Base-by-base conservation (phyloP, 2,888 invertebrate species). In the Euzophera pinguis region DNA sequence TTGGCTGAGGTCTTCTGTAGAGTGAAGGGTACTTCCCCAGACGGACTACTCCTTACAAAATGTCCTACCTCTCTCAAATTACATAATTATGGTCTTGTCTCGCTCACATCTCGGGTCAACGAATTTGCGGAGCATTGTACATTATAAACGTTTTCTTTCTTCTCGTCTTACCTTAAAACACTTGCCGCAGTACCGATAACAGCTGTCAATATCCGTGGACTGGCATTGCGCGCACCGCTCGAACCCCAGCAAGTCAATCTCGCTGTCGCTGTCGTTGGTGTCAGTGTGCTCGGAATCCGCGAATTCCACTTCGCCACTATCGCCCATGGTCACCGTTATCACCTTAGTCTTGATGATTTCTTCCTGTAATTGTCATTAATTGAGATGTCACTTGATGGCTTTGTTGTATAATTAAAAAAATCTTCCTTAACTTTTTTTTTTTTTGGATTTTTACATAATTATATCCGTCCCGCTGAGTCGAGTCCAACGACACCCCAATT, bases 111-210 rank as follows among this genome's bases (percentile, higher is more conserved):
- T n/a, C n/a, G n/a, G n/a, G n/a, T n/a, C n/a, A n/a, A n/a, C n/a
- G n/a, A n/a, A n/a, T n/a, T n/a, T n/a, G n/a, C n/a, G n/a, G n/a
- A n/a, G n/a, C n/a, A n/a, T n/a, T n/a, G n/a, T n/a, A n/a, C n/a
- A n/a, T n/a, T n/a, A n/a, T n/a, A 22, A 22, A 22, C 32, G 3
- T 4, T 32, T 32, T 27, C 22, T n/a, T 47, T 17, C 5, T 8
- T 37, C 3, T 14, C 37, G 7, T n/a, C 27, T 3, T 75, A 94
- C 94, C 93, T 93, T 92, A 76, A 92, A 94, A 74, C 94, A 94
- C 80, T 92, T 92, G 75, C 93, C 92, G 78, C 94, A 95, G 83
- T 92, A 94, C 58, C 93, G 82, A 72, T 92, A 94, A 53, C 91
- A 80, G 37, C 93, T 93, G 83, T 93, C 93, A 75, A 94, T 92